Evolutionary conservation across 2,797 vertebrate species (phyloP).

Genomic region (Hapalemur alaotrensis): DNA sequence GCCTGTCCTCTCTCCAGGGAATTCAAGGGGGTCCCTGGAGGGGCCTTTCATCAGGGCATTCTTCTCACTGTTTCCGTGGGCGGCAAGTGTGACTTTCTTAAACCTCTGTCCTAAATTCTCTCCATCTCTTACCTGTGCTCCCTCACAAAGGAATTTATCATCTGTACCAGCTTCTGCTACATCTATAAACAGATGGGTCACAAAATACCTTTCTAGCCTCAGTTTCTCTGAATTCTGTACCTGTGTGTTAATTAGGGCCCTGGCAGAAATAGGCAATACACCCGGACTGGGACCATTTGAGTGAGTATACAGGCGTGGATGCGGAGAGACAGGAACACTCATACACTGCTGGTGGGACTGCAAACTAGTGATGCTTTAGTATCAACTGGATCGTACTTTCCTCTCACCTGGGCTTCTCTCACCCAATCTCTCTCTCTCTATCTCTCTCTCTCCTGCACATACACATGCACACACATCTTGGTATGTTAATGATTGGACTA

Average conservation of each 20-base stretch:
- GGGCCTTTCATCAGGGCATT: background rate
- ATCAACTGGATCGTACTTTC: background rate
- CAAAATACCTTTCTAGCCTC: background rate
- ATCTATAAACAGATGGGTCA: background rate
- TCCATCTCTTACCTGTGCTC: background rate
- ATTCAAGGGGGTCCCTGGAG: background rate
- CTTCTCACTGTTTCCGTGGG: background rate
- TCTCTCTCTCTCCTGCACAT: background rate
- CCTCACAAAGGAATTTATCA: background rate
- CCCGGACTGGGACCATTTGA: background rate
- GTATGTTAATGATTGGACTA: background rate
- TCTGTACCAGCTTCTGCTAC: background rate
- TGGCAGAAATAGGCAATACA: background rate
- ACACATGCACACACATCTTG: background rate
- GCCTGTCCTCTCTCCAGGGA: background rate
- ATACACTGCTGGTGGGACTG: too few species aligned
- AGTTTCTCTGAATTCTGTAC: background rate
- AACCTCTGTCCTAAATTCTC: background rate
- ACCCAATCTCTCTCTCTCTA: background rate
- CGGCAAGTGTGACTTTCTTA: background rate
- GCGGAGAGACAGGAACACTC: too few species aligned
- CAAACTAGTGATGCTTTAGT: constrained; percentile 27
- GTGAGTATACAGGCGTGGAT: background rate
- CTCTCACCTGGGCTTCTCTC: background rate
- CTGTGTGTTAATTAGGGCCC: background rate